Percentiles rank a stretch among this genome's conserved stretches.
Conservation (phyloP, 1,140 invertebrate species). For the Apis laboriosa region DNA sequence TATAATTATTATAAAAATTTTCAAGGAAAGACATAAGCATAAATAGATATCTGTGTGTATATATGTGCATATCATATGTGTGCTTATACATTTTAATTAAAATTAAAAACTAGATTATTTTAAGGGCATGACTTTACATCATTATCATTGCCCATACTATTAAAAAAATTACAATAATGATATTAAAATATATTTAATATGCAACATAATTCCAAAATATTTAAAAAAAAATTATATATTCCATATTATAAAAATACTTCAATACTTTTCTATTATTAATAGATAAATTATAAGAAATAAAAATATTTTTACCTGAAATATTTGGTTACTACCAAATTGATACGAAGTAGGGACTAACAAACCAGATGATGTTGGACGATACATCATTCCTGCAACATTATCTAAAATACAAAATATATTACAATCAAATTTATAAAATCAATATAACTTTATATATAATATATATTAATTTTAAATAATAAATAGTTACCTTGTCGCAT, state of each 20-base stretch:
- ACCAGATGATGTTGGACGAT: slow-evolving; percentile 81
- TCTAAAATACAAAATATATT: slow-evolving; percentile 65
- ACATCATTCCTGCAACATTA: slow-evolving; percentile 81
- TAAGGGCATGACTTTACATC: slow-evolving; percentile 50
- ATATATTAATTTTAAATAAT: background rate
- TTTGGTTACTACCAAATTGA: slow-evolving; percentile 83
- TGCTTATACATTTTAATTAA: slow-evolving; percentile 23
- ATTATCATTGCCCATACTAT: slow-evolving; percentile 52
- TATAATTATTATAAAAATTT: background rate
- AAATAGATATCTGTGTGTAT: background rate
- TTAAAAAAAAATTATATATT: background rate
- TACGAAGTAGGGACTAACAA: slow-evolving; percentile 83
- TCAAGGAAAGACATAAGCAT: background rate
- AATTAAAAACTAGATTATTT: slow-evolving; percentile 7
- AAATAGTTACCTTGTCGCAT: slow-evolving; percentile 71
- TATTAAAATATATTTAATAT: background rate
- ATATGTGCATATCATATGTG: slow-evolving; percentile 15
- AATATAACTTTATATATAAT: slow-evolving; percentile 16
- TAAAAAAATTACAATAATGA: background rate
- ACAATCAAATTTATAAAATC: background rate
- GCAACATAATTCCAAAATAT: background rate
- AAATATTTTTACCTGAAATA: slow-evolving; percentile 82
- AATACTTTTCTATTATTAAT: background rate
- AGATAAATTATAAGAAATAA: slow-evolving; percentile 3
- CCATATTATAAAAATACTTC: background rate